Evolutionary conservation across 2,113 vertebrate species (phyloP).

Genomic region (Zingel zingel): DNA sequence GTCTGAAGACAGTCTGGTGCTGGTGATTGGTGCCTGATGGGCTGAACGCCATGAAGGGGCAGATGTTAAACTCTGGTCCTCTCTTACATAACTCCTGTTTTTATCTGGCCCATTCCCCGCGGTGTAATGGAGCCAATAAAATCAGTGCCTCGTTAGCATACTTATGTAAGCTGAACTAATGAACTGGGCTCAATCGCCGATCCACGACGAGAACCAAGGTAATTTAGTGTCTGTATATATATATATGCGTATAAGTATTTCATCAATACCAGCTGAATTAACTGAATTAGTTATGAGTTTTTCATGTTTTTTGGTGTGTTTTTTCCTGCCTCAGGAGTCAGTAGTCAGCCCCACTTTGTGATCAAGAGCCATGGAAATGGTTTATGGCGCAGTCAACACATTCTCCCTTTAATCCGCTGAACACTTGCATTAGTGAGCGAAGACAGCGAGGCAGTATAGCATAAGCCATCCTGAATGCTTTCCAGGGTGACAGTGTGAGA

Average conservation of each 20-base stretch:
- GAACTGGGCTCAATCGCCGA: constrained; percentile 52
- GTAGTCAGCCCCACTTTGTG: constrained; percentile 52
- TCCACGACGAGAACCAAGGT: constrained; percentile 15
- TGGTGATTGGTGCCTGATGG: constrained; percentile 49
- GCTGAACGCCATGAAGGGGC: constrained; percentile 49
- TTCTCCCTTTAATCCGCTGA: constrained; percentile 70
- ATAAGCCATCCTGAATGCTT: constrained; percentile 64
- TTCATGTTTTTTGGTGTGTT: constrained; percentile 28
- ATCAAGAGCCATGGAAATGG: constrained; percentile 72
- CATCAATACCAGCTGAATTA: constrained; percentile 50
- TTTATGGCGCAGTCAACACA: constrained; percentile 61
- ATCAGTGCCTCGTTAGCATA: constrained; percentile 72
- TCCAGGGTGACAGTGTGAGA: constrained; percentile 51
- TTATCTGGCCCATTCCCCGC: constrained; percentile 56
- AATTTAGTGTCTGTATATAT: constrained; percentile 30
- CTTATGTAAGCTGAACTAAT: constrained; percentile 77
- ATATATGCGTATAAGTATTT: constrained; percentile 30
- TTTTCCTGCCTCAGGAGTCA: constrained; percentile 38
- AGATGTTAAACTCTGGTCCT: constrained; percentile 71
- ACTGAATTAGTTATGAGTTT: constrained; percentile 48
- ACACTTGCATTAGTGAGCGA: constrained; percentile 58
- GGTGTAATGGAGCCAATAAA: constrained; percentile 73
- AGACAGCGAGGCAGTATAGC: constrained; percentile 53
- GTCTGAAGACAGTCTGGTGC: constrained; percentile 14
- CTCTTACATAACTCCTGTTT: constrained; percentile 62